Evolutionary conservation across 2,113 vertebrate species (phyloP), one percentile per base, ranked within the genome.

Genomic region (Ornithorhynchus anatinus): DNA sequence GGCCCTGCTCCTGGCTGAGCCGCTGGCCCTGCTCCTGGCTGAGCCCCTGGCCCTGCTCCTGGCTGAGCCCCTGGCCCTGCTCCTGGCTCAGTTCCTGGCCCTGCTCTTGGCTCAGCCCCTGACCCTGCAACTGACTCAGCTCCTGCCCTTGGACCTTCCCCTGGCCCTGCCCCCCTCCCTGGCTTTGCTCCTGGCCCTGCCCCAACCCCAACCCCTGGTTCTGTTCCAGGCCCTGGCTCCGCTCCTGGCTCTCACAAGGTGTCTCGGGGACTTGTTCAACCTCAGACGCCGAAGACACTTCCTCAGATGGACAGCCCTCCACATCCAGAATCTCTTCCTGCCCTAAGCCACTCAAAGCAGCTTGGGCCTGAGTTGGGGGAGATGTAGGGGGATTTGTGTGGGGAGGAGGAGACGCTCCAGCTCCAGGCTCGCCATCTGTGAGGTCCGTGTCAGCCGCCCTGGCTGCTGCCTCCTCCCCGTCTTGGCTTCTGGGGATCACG

Each of bases 201-300:
- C n/a, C n/a, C n/a, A n/a, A n/a, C n/a, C n/a, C n/a, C n/a, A n/a
- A n/a, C n/a, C n/a, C n/a, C n/a, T n/a, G n/a, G 69, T 78, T 83
- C 31, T 48, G 23, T 12, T 86, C 76, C 61, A 85, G 85, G 43
- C 72, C 75, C 50, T 80, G 50, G 40, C 83, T 53, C 17, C 89
- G 77, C 67, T 61, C 74, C 58, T 81, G 87, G 47, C 86, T 91
- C 57, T 91, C 89, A 88, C 78, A 84, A 0, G 86, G 90, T 42
- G 84, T 92, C 80, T 92, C 91, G 38, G 91, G 88, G 67, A 92
- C 56, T 75, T 84, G 81, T 63, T 91, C 90, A 9, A 74, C 45
- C 40, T 91, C 85, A 53, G 78, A 84, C 14, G 35, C 67, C 10
- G 70, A 81, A 59, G 75, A 82, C 36, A 20, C 73, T 35, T 82